Evolutionary conservation across 2,888 invertebrate species (phyloP), one percentile per base, ranked within the genome.

Genomic region (Melieria omissa): DNA sequence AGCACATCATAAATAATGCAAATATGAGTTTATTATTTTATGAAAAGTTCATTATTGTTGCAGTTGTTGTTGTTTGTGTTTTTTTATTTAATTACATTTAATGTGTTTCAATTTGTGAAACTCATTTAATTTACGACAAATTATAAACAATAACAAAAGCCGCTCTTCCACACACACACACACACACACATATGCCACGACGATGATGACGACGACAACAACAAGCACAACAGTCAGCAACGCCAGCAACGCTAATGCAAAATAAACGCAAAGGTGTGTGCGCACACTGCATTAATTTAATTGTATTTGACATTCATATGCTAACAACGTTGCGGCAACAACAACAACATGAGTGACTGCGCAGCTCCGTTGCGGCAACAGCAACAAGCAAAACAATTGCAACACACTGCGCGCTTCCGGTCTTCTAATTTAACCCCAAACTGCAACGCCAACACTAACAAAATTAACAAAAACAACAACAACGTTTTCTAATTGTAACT

Each of bases 271-370:
- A 45, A 64, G 64, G 42, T 57, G 16, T 29, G 54, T 12, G 67
- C 67, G 45, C 44, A 65, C 69, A 70, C 73, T 71, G 64, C 75
- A 76, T 76, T 76, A 78, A 58, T 73, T 76, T 76, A 77, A 77
- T 76, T 77, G 73, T 75, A 74, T 77, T 75, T 77, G 74, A 74
- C 73, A 75, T 75, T 75, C 74, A 73, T 73, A 76, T 45, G 45
- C 49, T 55, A 9, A n/a, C 65, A 55, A 54, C 64, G 55, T 14
- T 52, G 52, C 14, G 41, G 62, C 62, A 70, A 55, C 45, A 49
- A 47, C 72, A 70, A 57, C 77, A 75, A 73, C 75, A 74, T 72
- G 75, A 74, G 74, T 73, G 76, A 70, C 76, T 76, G 73, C 74
- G 66, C 69, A 70, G 74, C 70, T 1, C 70, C 67, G 73, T 70